Evolutionary conservation across 2,113 vertebrate species (phyloP), one percentile per base, ranked within the genome.

Genomic region (Galbula dea): DNA sequence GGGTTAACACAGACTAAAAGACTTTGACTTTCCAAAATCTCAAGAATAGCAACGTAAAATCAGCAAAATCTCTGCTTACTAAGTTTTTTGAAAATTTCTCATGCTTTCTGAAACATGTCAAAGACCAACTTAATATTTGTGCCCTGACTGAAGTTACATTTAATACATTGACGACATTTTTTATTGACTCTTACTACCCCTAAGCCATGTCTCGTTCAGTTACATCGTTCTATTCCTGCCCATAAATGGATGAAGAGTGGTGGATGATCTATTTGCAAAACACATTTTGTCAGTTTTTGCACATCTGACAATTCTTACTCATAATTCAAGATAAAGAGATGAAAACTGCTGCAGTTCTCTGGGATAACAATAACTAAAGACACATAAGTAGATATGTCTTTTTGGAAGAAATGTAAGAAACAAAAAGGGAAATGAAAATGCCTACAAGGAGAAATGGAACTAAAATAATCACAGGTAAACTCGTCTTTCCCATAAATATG

Each of bases 241-340:
- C 49, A 61, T 78, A 69, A 78, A 77, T 65, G 58, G 63, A 80
- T 75, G 49, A 66, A 39, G 27, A 73, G 39, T 51, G 24, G 29
- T 71, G 41, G 91, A 57, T 12, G 13, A 79, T 89, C 49, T 90
- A 34, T 90, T 94, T 92, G 75, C 48, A 93, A 96, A 96, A 82
- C 58, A 91, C 73, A 79, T 83, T 95, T 93, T 88, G 82, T 93
- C 90, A 88, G 75, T 71, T 91, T 95, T 90, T 84, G 73, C 39
- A 88, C 71, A 84, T 95, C 89, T 93, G 81, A 93, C 69, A 89
- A 39, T 96, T 96, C 94, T 95, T 95, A 96, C 72, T 97, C 15
- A 77, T 77, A 91, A 92, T 94, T 94, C 85, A 87, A 88, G 51
- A 80, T 83, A 54, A 94, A 93, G 81, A 96, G 83, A 85, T 88